These are phyloP conservation scores for Cariama cristata DNA, from an alignment of 2,113 vertebrate genomes.

Conservation along the genomic window DNA sequence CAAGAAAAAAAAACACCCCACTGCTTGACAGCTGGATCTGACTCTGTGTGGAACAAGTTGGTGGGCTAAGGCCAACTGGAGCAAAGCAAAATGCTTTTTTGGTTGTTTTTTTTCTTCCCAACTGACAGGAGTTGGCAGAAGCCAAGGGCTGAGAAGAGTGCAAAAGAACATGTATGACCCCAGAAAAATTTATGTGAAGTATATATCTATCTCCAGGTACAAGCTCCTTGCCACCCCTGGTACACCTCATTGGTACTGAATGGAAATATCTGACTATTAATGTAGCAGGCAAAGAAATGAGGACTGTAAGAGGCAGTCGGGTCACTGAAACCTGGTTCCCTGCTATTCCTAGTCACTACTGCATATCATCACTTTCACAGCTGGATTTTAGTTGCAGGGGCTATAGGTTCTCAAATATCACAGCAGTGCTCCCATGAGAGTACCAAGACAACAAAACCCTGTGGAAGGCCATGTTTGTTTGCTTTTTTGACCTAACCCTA, in stretches of 20 bases:
- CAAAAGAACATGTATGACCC: not conserved
- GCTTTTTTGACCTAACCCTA: not conserved
- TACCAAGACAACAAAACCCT: not conserved
- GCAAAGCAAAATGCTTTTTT: not conserved
- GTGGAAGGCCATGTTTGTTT: not conserved
- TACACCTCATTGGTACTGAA: rapidly evolving
- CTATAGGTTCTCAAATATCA: constrained; percentile 4
- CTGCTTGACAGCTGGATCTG: constrained; percentile 20
- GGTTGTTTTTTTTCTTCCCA: not conserved
- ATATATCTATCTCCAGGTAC: not conserved
- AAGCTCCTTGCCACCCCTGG: not conserved
- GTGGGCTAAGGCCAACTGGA: not conserved
- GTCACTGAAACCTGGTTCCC: not conserved
- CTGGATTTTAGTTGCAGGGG: not conserved
- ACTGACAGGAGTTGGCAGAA: not conserved
- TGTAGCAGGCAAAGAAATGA: not conserved
- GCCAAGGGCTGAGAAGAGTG: not conserved
- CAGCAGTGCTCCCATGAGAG: not conserved
- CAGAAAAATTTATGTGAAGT: not conserved
- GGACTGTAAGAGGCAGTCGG: not conserved
- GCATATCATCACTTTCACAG: not conserved
- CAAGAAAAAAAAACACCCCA: not conserved
- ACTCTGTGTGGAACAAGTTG: not conserved
- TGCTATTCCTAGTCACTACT: not conserved
- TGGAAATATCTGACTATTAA: not conserved